Percentiles rank a stretch among this genome's conserved stretches.
Evolutionary conservation across 2,888 invertebrate species (phyloP).

Genomic region (Pseudanteris insignis): DNA sequence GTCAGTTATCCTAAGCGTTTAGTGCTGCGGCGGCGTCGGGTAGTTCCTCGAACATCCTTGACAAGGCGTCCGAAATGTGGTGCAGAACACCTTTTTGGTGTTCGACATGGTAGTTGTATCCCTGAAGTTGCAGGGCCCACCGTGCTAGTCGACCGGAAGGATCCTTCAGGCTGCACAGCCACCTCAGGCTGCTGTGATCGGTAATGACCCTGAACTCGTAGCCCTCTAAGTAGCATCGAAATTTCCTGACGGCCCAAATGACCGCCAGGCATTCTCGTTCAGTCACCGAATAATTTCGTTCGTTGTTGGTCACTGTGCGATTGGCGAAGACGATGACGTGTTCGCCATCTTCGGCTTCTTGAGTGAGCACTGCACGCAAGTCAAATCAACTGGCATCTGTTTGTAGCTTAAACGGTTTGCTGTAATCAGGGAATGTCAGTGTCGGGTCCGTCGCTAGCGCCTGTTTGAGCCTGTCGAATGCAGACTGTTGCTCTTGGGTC

Average conservation of each 20-base stretch:
- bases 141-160: neutral
- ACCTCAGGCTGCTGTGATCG: constrained; percentile 2
- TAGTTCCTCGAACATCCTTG: neutral
- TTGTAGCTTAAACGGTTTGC: neutral
- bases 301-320: neutral
- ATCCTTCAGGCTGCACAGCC: constrained; percentile 2
- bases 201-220: neutral
- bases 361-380: neutral
- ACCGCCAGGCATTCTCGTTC: constrained; percentile 1
- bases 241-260: neutral
- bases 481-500: neutral
- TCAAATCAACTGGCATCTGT: neutral
- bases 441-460: neutral
- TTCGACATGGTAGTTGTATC: neutral
- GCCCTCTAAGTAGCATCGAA: neutral
- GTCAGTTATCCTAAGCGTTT: too few relatives aligned
- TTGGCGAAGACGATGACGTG: constrained; percentile 1
- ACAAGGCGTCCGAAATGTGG: constrained; percentile 1
- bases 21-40: too few relatives aligned
- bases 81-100: neutral
- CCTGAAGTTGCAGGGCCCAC: neutral
- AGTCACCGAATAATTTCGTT: neutral
- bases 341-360: neutral
- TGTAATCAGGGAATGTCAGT: neutral
- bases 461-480: neutral